These are phyloP conservation scores for Psammodynastes pulverulentus DNA, from an alignment of 2,113 vertebrate species.

Conservation along the genomic window DNA sequence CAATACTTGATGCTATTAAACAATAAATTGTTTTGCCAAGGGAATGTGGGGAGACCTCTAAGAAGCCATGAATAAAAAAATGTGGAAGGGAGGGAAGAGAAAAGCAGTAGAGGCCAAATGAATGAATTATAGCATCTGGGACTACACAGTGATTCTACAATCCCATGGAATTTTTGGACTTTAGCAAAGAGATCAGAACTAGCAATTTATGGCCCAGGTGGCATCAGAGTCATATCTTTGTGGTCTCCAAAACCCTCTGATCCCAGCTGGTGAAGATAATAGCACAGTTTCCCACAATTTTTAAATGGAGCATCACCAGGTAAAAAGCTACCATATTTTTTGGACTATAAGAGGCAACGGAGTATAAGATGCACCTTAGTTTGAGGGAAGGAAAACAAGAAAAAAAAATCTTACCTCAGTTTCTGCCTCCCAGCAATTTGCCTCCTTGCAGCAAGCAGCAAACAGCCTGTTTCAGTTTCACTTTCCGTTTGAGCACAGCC, in stretches of 20 bases:
- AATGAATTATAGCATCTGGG: background rate
- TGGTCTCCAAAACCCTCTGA: background rate
- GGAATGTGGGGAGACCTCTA: background rate
- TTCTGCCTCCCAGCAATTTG: too few relatives aligned
- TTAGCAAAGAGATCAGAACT: background rate
- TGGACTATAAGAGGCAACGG: too few relatives aligned
- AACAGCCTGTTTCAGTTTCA: too few relatives aligned
- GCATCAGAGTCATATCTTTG: background rate
- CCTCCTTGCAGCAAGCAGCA: too few relatives aligned
- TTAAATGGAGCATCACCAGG: background rate
- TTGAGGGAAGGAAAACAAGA: too few relatives aligned
- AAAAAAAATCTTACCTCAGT: too few relatives aligned
- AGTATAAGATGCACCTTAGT: too few relatives aligned
- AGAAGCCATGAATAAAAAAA: background rate
- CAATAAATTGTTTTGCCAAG: background rate
- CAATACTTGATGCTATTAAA: background rate
- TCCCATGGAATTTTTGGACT: background rate
- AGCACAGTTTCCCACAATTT: background rate
- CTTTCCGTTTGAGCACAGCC: too few relatives aligned
- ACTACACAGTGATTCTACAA: background rate
- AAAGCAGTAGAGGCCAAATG: background rate
- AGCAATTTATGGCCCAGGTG: background rate
- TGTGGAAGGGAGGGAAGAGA: background rate
- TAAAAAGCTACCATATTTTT: too few relatives aligned
- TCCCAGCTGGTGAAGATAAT: background rate